phyloP scores from a whole-genome alignment of 2,797 vertebrate genomes.

The Alcedo atthis region DNA sequence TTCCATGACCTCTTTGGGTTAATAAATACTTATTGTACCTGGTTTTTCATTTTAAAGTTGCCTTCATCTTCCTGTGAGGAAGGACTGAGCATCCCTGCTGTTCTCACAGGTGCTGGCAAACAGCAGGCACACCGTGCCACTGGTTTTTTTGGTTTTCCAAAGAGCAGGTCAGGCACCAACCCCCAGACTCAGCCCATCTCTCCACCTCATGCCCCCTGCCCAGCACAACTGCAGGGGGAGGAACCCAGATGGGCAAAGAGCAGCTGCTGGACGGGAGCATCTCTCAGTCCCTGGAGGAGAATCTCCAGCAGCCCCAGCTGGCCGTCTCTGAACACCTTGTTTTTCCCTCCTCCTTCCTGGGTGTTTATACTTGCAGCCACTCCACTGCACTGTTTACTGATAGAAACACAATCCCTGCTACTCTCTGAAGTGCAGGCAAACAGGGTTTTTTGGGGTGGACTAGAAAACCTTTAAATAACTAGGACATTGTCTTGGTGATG shows the following conservation, averaged over 20 bases:
- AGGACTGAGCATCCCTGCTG: background rate
- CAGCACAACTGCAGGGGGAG: background rate
- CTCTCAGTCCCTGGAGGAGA: background rate
- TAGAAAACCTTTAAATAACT: slow-evolving; percentile 7
- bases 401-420: background rate
- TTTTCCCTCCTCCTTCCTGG: background rate
- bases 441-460: rapidly evolving
- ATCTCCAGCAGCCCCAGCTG: background rate
- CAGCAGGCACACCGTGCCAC: rapidly evolving
- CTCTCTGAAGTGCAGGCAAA: background rate
- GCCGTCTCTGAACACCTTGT: background rate
- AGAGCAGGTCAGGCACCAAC: background rate
- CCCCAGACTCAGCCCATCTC: rapidly evolving
- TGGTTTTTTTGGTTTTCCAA: background rate
- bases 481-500: background rate
- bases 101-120: background rate
- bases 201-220: too few species aligned
- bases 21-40: background rate
- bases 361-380: background rate
- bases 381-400: background rate
- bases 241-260: rapidly evolving
- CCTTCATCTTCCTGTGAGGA: background rate
- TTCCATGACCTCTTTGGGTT: background rate
- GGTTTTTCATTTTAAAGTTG: background rate
- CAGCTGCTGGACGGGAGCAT: background rate